These are phyloP conservation scores for Cyphomyrus discorhynchus DNA, from an alignment of 2,113 vertebrate species.

Conservation along the genomic window DNA sequence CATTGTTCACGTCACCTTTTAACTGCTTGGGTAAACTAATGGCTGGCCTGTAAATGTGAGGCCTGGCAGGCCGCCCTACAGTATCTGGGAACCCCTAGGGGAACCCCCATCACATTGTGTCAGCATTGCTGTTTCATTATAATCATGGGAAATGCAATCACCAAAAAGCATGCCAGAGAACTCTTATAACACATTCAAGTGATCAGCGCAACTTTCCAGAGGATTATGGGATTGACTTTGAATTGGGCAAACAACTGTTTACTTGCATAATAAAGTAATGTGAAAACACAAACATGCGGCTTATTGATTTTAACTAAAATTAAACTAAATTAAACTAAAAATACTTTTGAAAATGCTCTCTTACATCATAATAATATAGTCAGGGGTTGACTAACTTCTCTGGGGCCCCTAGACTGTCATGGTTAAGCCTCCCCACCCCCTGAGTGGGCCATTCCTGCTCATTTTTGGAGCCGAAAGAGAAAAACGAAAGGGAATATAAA, in stretches of 20 bases:
- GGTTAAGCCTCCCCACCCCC: not conserved
- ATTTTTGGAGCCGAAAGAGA: not conserved
- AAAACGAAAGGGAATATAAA: not conserved
- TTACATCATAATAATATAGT: not conserved
- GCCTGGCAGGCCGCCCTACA: not conserved
- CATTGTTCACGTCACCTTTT: not conserved
- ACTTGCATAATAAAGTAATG: not conserved
- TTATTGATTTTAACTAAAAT: not conserved
- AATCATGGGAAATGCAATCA: not conserved
- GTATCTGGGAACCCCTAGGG: not conserved
- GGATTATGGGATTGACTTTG: not conserved
- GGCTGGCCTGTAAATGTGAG: not conserved
- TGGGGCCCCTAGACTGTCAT: not conserved
- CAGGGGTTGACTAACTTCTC: not conserved
- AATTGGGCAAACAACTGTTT: not conserved
- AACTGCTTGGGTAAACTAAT: not conserved
- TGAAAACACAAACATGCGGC: not conserved
- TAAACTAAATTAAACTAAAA: not conserved
- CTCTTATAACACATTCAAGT: not conserved
- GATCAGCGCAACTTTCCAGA: not conserved
- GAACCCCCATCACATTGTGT: not conserved
- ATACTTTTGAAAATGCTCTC: not conserved
- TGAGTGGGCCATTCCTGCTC: not conserved
- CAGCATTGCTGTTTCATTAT: not conserved
- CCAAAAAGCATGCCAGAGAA: not conserved